Conservation (phyloP, 2,888 invertebrate species). For the Cybosia mesomella region DNA sequence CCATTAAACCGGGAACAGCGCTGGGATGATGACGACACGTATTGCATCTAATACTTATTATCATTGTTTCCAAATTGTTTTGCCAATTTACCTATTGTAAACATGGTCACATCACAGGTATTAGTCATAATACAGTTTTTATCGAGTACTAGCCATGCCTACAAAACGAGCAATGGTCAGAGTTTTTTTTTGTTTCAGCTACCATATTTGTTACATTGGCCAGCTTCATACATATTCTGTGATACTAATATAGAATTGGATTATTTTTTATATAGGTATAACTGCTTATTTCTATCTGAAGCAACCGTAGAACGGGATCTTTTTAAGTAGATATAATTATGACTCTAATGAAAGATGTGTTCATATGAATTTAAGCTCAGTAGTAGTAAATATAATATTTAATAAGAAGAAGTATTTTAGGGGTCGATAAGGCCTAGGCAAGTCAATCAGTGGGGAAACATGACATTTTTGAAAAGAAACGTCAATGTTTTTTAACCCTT, state of each 20-base stretch:
- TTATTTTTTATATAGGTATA: constrained; percentile 23
- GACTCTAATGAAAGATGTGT: neutral
- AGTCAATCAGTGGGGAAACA: neutral
- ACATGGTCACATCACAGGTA: constrained; percentile 44
- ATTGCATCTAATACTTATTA: neutral
- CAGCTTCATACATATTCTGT: constrained; percentile 20
- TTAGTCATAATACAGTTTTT: constrained; percentile 67
- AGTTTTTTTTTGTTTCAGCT: constrained; percentile 53
- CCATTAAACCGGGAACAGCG: neutral
- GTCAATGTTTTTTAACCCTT: neutral
- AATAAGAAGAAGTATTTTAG: neutral
- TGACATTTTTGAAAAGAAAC: neutral
- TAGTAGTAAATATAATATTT: neutral
- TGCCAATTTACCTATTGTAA: neutral
- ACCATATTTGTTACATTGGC: constrained; percentile 34
- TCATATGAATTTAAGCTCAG: neutral
- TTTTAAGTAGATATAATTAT: neutral
- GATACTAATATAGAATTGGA: constrained; percentile 30
- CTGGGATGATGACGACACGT: neutral
- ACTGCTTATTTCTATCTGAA: constrained; percentile 8
- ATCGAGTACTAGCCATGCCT: constrained; percentile 58
- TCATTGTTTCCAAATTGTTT: neutral
- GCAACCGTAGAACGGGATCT: constrained; percentile 20
- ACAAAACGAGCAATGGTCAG: constrained; percentile 61
- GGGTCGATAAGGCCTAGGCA: neutral